Evolutionary conservation across 2,113 vertebrate species (phyloP).

Genomic region (Steatornis caripensis): DNA sequence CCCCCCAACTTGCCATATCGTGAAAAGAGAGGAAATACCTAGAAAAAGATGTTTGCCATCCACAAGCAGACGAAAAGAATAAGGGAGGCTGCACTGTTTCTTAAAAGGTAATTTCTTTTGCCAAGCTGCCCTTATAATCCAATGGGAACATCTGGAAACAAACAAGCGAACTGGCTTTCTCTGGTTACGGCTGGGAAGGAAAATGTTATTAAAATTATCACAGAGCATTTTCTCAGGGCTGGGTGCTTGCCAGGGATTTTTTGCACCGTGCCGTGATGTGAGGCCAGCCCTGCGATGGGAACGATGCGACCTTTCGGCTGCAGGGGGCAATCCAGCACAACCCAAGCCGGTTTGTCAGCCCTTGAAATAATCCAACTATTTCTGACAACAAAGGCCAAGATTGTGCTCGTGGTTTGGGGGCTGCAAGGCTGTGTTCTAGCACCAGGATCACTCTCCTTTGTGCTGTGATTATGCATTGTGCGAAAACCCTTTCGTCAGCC

Average conservation of each 20-base stretch:
- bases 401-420: conserved; percentile 27
- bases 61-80: conserved; percentile 7
- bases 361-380: not conserved
- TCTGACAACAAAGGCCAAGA: conserved; percentile 68
- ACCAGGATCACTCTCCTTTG: conserved; percentile 39
- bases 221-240: not conserved
- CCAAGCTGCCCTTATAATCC: not conserved
- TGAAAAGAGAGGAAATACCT: conserved; percentile 37
- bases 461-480: conserved; percentile 57
- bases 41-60: conserved; percentile 17
- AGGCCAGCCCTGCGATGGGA: not conserved
- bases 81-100: not conserved
- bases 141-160: conserved; percentile 9
- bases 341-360: not conserved
- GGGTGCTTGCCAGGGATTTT: not conserved
- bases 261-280: fast-evolving
- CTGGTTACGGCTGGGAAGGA: not conserved
- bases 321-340: conserved; percentile 76
- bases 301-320: not conserved
- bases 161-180: not conserved
- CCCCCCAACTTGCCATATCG: not conserved
- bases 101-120: conserved; percentile 32
- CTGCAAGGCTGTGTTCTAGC: conserved; percentile 9
- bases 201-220: not conserved
- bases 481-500: not conserved